Evolutionary conservation across 2,797 vertebrate species (phyloP), one percentile per base, ranked within the genome.

Genomic region (Potorous gilbertii): DNA sequence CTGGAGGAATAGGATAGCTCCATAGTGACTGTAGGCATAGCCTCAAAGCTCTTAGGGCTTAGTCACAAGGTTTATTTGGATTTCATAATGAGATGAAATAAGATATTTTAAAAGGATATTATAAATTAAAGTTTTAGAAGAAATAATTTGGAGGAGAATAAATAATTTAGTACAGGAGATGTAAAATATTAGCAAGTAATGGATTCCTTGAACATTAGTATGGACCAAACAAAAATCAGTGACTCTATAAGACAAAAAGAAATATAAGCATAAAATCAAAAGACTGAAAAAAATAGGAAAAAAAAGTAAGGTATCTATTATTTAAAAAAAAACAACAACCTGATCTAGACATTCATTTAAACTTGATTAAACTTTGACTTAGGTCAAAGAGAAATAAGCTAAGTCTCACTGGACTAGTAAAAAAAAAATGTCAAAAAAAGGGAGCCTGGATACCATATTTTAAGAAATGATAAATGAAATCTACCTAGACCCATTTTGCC

Each of bases 391-490:
- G 59, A 34, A 28, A 62, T 13, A 62, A 62, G 13, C 12, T 66
- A 66, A 66, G 34, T n/a, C 13, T n/a, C 62, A 66, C 4, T 66
- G 62, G 34, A 66, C 34, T 66, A 66, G 13, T n/a, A 56, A 56
- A n/a, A 29, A 66, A 66, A 66, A 66, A 4, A 62, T 34, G 12
- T 4, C 4, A 66, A n/a, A 14, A n/a, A 56, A 56, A 5, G 52
- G 56, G 56, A 56, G 56, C 56, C 6, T 56, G 56, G 21, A 56
- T 66, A n/a, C 29, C 34, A 34, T 66, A 16, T 66, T 66, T 66
- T 10, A 66, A 66, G 97, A 97, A 62, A 62, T 62, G 0, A 14
- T 14, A 62, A 62, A 62, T 13, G 11, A 34, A 62, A 34, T 31
- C 57, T 62, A 62, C 57, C 31, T 62, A 62, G 29, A 62, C 4